Evolutionary conservation across 2,113 vertebrate species (phyloP), one percentile per base, ranked within the genome.

Genomic region (Corythaixoides concolor): DNA sequence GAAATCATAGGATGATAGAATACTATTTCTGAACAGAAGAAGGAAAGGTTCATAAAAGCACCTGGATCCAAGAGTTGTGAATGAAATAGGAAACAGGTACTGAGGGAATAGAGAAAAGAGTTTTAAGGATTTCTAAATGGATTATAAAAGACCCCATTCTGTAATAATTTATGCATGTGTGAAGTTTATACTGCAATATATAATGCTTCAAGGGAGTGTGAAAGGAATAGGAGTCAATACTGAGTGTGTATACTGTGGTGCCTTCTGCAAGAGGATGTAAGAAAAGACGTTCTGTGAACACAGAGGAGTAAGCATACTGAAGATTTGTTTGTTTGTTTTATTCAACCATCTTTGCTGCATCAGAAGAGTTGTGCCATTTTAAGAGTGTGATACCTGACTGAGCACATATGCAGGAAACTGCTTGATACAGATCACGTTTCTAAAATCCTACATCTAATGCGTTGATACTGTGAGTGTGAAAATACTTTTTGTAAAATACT

Each of bases 61-160:
- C 8, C 43, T 77, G 47, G 18, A 52, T 72, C 35, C 0, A 0
- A 58, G 59, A 79, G 30, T 8, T 63, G 19, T 56, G 69, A 28
- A 28, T 64, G 22, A 90, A 70, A 66, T 47, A 59, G 35, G 41
- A 53, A 62, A 27, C 9, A 4, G 33, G 37, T 84, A 47, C 43
- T 15, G 75, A 70, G 32, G 12, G 37, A 86, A 26, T 50, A 69
- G 64, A 66, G 15, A 37, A 66, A 80, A 56, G 10, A 37, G 8
- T 10, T 56, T 5, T 47, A 53, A 80, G 43, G 68, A 52, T 84
- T 94, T 90, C 43, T 74, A 58, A 74, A 39, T 11, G 39, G 22
- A 26, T 55, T 86, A 4, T 39, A 37, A 72, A 33, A 89, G 33
- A 13, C 7, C 23, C 14, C 5, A 8, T 72, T 55, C 68, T 67